Percentiles rank a stretch among this genome's conserved stretches.
phyloP scores from a whole-genome alignment of 2,888 invertebrate species.

The Unio pictorum region DNA sequence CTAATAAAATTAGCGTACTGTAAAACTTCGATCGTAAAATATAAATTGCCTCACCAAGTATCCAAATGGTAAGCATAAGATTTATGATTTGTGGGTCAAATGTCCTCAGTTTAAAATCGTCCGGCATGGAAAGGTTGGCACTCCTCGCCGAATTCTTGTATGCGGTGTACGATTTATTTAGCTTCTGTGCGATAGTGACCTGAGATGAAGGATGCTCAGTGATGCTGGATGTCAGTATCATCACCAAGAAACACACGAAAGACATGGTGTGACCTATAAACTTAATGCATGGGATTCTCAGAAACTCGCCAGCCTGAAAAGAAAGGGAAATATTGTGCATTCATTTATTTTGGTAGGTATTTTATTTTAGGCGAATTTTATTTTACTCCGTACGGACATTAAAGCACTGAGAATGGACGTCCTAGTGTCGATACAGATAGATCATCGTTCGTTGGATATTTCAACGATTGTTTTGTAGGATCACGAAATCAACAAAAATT shows the following conservation, averaged over 20 bases:
- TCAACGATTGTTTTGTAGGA: no score
- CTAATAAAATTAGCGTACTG: background rate
- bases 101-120: constrained; percentile 42
- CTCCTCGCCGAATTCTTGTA: background rate
- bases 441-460: no score
- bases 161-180: constrained; percentile 17
- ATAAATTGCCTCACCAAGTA: constrained; percentile 35
- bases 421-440: no score
- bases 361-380: no score
- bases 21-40: background rate
- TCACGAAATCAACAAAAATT: no score
- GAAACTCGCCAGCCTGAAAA: constrained; percentile 58
- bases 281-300: constrained; percentile 64
- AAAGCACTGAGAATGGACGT: no score
- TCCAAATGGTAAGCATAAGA: constrained; percentile 50
- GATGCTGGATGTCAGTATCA: constrained; percentile 56
- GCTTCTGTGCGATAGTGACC: constrained; percentile 14
- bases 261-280: constrained; percentile 65
- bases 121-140: constrained; percentile 30
- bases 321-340: background rate
- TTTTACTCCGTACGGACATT: no score
- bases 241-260: constrained; percentile 58
- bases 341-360: background rate
- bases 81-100: constrained; percentile 50
- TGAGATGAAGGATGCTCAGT: constrained; percentile 37